Percentiles rank a stretch among this genome's conserved stretches.
Evolutionary conservation across 2,797 vertebrate genomes (phyloP).

Genomic region (Melanotaenia parkinsoni): DNA sequence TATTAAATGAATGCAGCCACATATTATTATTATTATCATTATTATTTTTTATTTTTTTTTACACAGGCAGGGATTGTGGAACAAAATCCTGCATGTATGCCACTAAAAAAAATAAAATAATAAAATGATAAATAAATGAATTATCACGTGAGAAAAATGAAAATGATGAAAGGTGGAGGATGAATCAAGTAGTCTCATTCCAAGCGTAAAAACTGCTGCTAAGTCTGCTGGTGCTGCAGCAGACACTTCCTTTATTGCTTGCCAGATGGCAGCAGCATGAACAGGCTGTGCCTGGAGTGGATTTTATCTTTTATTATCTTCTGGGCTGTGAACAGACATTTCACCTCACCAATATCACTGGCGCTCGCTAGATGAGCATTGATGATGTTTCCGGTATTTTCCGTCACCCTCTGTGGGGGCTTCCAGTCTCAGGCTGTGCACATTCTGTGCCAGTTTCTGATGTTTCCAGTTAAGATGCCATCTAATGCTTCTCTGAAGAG

Average conservation of each 20-base stretch:
- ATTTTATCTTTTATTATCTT: not conserved
- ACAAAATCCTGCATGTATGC: not conserved
- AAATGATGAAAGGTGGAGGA: not conserved
- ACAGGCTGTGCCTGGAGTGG: not conserved
- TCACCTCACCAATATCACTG: too few species aligned
- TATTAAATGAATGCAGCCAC: not conserved
- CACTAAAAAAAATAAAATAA: not conserved
- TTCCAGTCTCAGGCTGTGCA: not conserved
- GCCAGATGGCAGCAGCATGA: conserved; percentile 1
- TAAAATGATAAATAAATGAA: not conserved
- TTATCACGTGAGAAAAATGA: not conserved
- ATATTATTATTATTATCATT: not conserved
- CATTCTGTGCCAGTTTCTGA: not conserved
- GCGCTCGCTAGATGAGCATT: too few species aligned
- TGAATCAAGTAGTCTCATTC: not conserved
- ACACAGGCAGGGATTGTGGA: not conserved
- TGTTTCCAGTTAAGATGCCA: not conserved
- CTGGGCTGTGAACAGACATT: not conserved
- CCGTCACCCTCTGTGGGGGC: not conserved
- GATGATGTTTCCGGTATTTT: not conserved
- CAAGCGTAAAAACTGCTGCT: not conserved
- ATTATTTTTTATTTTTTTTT: too few species aligned
- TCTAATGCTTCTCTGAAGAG: not conserved
- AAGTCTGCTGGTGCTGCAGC: not conserved
- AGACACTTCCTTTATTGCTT: not conserved